These are phyloP conservation scores for Argyrosomus japonicus DNA, from an alignment of 2,113 vertebrate species.

Conservation along the genomic window DNA sequence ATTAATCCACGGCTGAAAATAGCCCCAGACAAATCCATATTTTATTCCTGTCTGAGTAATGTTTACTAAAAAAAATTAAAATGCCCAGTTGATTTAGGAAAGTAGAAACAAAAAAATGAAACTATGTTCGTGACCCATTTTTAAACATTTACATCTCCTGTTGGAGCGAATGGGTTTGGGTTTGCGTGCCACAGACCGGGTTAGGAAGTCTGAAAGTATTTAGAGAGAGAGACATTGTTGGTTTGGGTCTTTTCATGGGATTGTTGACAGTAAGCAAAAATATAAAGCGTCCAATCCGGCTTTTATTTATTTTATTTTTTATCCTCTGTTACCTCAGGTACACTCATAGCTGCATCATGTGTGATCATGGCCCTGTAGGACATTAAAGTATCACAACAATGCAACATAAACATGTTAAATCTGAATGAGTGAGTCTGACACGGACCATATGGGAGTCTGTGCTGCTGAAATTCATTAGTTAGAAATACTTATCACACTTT, in stretches of 20 bases:
- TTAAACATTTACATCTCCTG: neutral
- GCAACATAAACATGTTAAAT: constrained; percentile 15
- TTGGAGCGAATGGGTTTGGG: neutral
- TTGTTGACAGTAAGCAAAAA: neutral
- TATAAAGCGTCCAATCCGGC: neutral
- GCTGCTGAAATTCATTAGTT: constrained; percentile 34
- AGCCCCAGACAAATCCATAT: neutral
- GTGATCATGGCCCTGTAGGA: constrained; percentile 9
- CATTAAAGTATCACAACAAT: constrained; percentile 37
- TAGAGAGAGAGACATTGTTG: neutral
- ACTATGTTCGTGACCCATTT: neutral
- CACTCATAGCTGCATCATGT: constrained; percentile 10
- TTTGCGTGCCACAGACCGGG: neutral
- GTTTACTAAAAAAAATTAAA: neutral
- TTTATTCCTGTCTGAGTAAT: neutral
- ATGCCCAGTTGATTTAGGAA: neutral
- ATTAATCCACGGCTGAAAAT: neutral
- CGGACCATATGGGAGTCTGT: neutral
- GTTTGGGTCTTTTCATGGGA: neutral
- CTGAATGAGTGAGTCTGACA: neutral
- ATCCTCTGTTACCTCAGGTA: neutral
- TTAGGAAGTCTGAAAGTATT: neutral
- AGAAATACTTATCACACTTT: constrained; percentile 40
- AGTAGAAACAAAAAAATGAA: neutral
- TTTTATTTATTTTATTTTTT: neutral